Evolutionary conservation across 2,113 vertebrate species (phyloP).

Genomic region (Ophiodon elongatus): DNA sequence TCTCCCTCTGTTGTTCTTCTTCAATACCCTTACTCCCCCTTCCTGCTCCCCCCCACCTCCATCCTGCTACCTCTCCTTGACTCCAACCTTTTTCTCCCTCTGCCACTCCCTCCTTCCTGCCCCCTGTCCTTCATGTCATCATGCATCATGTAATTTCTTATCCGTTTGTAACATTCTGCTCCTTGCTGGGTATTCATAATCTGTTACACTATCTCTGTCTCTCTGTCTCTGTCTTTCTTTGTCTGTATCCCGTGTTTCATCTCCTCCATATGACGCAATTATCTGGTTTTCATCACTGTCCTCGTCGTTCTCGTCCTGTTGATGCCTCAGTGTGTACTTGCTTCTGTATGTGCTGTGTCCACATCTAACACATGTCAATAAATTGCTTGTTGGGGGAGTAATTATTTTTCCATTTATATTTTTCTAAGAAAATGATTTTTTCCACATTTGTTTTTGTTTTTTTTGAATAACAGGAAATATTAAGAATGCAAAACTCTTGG

Average conservation of each 20-base stretch:
- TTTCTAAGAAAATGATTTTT: not conserved
- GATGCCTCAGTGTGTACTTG: conserved; percentile 14
- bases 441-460: not conserved
- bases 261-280: conserved; percentile 59
- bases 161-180: conserved; percentile 61
- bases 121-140: conserved; percentile 40
- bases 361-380: not conserved
- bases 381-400: not conserved
- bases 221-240: conserved; percentile 22
- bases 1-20: conserved; percentile 14
- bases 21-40: conserved; percentile 42
- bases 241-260: conserved; percentile 49
- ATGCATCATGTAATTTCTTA: conserved; percentile 55
- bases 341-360: not conserved
- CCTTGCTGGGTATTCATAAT: conserved; percentile 60
- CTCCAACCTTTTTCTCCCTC: conserved; percentile 38
- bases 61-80: conserved; percentile 59
- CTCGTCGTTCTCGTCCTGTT: conserved; percentile 10
- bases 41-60: conserved; percentile 26
- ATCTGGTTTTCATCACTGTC: conserved; percentile 40
- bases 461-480: not conserved
- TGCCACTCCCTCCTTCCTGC: conserved; percentile 20
- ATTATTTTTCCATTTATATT: conserved; percentile 4
- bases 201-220: conserved; percentile 29
- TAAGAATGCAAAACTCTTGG: not conserved